Base-by-base conservation (phyloP, 1,140 invertebrate species). In the Panagrolaimus sp. region DNA sequence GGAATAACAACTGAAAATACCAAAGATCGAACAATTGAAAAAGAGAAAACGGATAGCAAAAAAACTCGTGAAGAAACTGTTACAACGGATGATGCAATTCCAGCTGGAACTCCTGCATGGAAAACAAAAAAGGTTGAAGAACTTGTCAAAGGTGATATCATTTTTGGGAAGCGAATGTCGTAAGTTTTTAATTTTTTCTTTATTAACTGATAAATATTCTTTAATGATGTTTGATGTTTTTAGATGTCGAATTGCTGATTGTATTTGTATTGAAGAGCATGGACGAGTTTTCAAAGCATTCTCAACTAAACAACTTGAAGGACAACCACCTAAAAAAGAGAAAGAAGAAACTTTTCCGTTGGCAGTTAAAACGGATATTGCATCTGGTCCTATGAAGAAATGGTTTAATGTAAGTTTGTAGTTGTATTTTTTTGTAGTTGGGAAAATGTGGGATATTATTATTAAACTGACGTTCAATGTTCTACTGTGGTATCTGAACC, bases 201-300 rank as follows among this genome's bases (percentile, higher is more conserved):
- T 52, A 52, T 4, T 52, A 26, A 14, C 48, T 8, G 7, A 38
- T 38, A 38, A 4, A 38, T 52, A 9, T 52, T 15, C 2, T 52
- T 52, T 52, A 1, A 52, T 12, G 4, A n/a, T 58, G 10, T 12
- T 17, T 58, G 5, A 26, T 58, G 15, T 24, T 58, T 58, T 58
- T 24, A 58, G 52, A 12, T 58, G 52, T 8, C 14, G 17, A 58
- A 58, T 58, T 12, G 14, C 15, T 28, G 52, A 58, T 26, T 28
- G 21, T 12, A 58, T 58, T 28, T 58, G 52, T 28, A n/a, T 58
- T 28, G 52, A 58, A 58, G 52, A 58, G 10, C 52, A 58, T 58
- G 52, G 52, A 21, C 15, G 52, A n/a, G 52, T 58, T n/a, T 58
- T 58, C 17, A 21, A 28, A 58, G 52, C 52, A 21, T 26, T 58